Conservation (phyloP, 2,888 invertebrate species). For the Blastobasis adustella region DNA sequence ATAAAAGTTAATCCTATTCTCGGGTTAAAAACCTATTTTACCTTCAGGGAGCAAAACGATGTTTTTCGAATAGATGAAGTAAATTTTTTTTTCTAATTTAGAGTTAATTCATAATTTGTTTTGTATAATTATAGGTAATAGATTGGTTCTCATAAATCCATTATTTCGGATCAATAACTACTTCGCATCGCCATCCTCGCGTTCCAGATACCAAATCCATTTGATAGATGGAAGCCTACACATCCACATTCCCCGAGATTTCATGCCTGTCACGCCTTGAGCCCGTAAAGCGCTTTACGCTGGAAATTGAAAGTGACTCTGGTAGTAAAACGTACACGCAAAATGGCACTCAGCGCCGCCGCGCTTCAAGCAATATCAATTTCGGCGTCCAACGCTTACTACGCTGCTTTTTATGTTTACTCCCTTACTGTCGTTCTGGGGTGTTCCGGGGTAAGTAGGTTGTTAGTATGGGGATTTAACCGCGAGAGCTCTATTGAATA, state of each 20-base stretch:
- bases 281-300: conserved; percentile 61
- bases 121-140: too few species aligned
- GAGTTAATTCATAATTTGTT: too few species aligned
- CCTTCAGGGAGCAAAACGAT: too few species aligned
- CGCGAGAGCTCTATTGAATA: conserved; percentile 3
- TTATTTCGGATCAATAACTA: too few species aligned
- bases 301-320: conserved; percentile 70
- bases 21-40: too few species aligned
- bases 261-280: conserved; percentile 59
- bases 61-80: too few species aligned
- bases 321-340: conserved; percentile 57
- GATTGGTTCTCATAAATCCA: too few species aligned
- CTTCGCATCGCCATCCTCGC: too few species aligned
- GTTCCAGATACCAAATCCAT: too few species aligned
- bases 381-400: conserved; percentile 33
- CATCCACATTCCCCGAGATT: conserved; percentile 26
- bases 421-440: conserved; percentile 19
- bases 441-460: conserved; percentile 7
- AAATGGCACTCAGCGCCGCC: conserved; percentile 39
- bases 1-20: too few species aligned
- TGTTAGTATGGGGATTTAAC: conserved; percentile 10
- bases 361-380: conserved; percentile 49
- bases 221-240: too few species aligned
- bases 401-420: conserved; percentile 25
- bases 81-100: too few species aligned